Evolutionary conservation across 2,888 invertebrate genomes (phyloP), one percentile per base, ranked within the genome.

Genomic region (Trypoxylon attenuatum): DNA sequence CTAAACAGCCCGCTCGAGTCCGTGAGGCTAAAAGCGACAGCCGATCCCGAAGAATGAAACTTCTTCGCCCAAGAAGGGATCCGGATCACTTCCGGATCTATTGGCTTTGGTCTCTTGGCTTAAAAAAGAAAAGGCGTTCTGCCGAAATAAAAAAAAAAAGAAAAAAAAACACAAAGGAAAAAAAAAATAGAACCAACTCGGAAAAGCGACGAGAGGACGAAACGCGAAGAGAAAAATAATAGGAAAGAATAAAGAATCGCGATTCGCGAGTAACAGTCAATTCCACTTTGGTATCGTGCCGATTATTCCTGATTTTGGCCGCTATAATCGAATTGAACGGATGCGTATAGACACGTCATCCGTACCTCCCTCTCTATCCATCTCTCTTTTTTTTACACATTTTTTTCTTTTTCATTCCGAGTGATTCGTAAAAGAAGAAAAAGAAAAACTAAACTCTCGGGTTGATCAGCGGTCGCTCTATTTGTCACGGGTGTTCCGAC

Each of bases 201-300:
- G 21, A n/a, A 21, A 16, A 23, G 22, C 15, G 27, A 21, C 13
- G 33, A 18, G 15, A 23, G 60, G 55, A 76, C 69, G 52, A 29
- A 15, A 39, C 38, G 23, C 22, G 18, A 43, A 52, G 15, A 49
- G 23, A 50, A 29, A 46, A n/a, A 55, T 41, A 25, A 13, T 42
- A 52, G 16, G 47, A 69, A 51, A 29, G 55, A 59, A 21, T 38
- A 69, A 74, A 53, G 69, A 71, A 78, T 63, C 62, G 73, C 52
- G 33, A 71, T 77, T 63, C 62, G 73, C 52, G 33, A 66, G 68
- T 61, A 69, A 78, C 82, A 82, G 81, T 83, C 82, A 77, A 79
- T 73, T 77, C 57, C 77, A 79, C 80, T 84, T 84, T 84, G 84
- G 84, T 80, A 82, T 84, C 82, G 82, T 79, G 73, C 69, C 73